A percentile compares a stretch with the other conserved stretches of the same genome.
Conservation (phyloP, 2,797 vertebrate genomes). For the Enteromius thamalakanensis region DNA sequence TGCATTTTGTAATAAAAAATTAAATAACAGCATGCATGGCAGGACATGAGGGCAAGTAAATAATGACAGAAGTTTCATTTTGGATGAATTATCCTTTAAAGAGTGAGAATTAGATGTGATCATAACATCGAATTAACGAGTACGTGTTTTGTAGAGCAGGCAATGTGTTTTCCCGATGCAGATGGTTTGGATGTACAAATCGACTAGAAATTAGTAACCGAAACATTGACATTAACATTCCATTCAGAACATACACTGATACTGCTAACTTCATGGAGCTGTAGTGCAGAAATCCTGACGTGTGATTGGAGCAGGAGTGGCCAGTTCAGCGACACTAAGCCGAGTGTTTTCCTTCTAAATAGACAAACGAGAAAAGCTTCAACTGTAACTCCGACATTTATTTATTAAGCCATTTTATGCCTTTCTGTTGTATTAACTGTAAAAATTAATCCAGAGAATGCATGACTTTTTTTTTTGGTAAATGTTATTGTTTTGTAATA, state of each 20-base stretch:
- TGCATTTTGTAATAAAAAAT: neutral
- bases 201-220: neutral
- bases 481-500: constrained; percentile 68
- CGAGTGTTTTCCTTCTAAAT: neutral
- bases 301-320: neutral
- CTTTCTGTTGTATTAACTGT: constrained; percentile 73
- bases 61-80: neutral
- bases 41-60: neutral
- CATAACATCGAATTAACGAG: constrained; percentile 27
- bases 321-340: neutral
- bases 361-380: neutral
- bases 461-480: constrained; percentile 46
- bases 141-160: constrained; percentile 37
- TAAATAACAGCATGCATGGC: neutral
- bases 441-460: constrained; percentile 71
- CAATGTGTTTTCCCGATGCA: constrained; percentile 32
- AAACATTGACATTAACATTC: constrained; percentile 22
- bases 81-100: neutral
- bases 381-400: constrained; percentile 63
- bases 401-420: constrained; percentile 79
- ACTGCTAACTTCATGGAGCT: neutral
- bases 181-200: constrained; percentile 18
- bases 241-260: neutral
- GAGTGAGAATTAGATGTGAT: constrained; percentile 17
- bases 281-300: neutral